These are phyloP conservation scores for Trichomycterus rosablanca DNA, from an alignment of 2,113 vertebrate genomes.

Conservation along the genomic window DNA sequence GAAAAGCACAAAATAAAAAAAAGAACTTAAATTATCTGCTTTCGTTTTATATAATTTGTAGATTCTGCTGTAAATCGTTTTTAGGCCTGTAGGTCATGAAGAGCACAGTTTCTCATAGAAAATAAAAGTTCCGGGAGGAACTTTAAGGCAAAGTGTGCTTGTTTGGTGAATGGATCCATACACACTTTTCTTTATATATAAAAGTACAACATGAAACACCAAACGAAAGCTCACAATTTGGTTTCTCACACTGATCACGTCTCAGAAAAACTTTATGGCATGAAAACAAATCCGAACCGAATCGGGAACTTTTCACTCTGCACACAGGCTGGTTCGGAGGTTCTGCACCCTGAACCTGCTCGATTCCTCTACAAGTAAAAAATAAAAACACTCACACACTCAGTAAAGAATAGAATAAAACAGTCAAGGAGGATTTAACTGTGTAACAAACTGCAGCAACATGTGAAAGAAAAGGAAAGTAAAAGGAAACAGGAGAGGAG, in stretches of 20 bases:
- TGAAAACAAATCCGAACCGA: conserved; percentile 31
- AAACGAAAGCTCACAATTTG: conserved; percentile 47
- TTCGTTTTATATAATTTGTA: conserved; percentile 47
- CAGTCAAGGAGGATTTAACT: too few species aligned
- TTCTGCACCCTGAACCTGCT: too few species aligned
- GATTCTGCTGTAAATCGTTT: conserved; percentile 46
- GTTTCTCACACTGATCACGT: conserved; percentile 39
- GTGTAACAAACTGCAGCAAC: too few species aligned
- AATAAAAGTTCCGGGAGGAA: conserved; percentile 42
- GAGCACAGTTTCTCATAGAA: conserved; percentile 44
- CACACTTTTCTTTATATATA: conserved; percentile 45
- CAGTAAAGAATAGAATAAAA: too few species aligned
- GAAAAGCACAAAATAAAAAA: conserved; percentile 43
- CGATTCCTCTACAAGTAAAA: too few species aligned
- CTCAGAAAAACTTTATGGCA: conserved; percentile 46
- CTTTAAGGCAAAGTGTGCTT: conserved; percentile 60
- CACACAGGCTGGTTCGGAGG: not conserved
- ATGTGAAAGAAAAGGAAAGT: not conserved
- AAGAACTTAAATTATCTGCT: conserved; percentile 43
- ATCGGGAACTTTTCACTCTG: too few species aligned
- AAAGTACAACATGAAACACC: conserved; percentile 25
- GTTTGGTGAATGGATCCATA: conserved; percentile 45
- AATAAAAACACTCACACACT: too few species aligned
- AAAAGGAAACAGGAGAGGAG: not conserved
- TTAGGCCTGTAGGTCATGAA: conserved; percentile 38